A percentile compares a stretch with the other conserved stretches of the same genome.
Evolutionary conservation across 2,113 vertebrate genomes (phyloP).

Genomic region (Glaucomys volans): DNA sequence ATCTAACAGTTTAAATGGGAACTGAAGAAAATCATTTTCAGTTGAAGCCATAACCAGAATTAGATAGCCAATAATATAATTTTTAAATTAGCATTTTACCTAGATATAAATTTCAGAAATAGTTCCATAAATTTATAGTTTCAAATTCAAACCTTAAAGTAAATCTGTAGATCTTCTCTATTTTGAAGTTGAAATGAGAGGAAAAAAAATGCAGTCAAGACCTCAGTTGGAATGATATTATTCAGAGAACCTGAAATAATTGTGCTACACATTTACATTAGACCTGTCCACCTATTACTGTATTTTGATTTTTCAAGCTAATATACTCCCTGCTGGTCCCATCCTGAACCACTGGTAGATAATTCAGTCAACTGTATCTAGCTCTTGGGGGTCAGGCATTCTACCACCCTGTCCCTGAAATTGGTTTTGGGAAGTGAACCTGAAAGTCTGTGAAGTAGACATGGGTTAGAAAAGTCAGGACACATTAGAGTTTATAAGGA

Average conservation of each 20-base stretch:
- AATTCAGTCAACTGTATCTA: neutral
- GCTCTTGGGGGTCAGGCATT: rapidly evolving
- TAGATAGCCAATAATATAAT: neutral
- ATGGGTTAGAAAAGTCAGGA: neutral
- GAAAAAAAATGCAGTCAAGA: neutral
- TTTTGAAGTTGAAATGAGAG: neutral
- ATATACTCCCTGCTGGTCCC: neutral
- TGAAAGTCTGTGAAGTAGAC: neutral
- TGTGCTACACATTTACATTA: neutral
- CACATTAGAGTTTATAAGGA: neutral
- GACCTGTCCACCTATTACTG: rapidly evolving
- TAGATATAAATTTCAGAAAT: neutral
- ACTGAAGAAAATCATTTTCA: neutral
- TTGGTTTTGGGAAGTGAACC: neutral
- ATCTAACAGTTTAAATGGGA: neutral
- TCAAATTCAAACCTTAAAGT: slow-evolving; percentile 31
- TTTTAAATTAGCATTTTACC: slow-evolving; percentile 28
- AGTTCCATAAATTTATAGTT: neutral
- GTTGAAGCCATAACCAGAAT: neutral
- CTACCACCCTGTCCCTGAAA: neutral
- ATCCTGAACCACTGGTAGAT: no score
- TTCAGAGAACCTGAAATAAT: neutral
- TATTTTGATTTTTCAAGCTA: neutral
- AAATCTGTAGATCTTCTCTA: neutral
- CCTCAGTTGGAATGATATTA: neutral